Evolutionary conservation across 2,888 invertebrate species (phyloP).

Genomic region (Drosophila differens): DNA sequence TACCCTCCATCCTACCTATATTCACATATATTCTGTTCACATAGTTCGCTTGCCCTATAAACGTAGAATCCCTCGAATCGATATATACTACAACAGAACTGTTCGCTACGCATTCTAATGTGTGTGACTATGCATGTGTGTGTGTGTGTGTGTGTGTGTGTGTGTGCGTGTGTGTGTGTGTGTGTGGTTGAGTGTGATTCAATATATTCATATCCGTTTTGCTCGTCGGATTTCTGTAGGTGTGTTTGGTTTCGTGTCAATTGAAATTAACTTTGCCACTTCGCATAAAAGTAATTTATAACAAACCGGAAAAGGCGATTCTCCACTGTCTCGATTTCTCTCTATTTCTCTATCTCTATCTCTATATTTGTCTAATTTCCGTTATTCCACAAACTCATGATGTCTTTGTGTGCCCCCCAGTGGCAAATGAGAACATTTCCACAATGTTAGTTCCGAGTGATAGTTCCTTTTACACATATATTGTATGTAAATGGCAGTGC

Average conservation of each 20-base stretch:
- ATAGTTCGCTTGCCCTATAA: slow-evolving; percentile 76
- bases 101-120: slow-evolving; percentile 28
- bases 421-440: slow-evolving; percentile 41
- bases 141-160: neutral
- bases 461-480: neutral
- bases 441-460: slow-evolving; percentile 7
- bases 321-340: slow-evolving; percentile 34
- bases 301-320: slow-evolving; percentile 68
- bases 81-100: slow-evolving; percentile 57
- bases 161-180: neutral
- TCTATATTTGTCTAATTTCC: slow-evolving; percentile 77
- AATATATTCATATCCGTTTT: slow-evolving; percentile 37
- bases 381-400: slow-evolving; percentile 44
- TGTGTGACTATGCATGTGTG: neutral
- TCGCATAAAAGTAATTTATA: slow-evolving; percentile 80
- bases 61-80: slow-evolving; percentile 72
- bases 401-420: slow-evolving; percentile 35
- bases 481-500: slow-evolving; percentile 1
- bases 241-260: slow-evolving; percentile 80
- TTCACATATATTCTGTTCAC: slow-evolving; percentile 19
- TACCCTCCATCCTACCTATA: slow-evolving; percentile 9
- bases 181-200: slow-evolving; percentile 30
- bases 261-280: slow-evolving; percentile 79
- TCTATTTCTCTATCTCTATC: slow-evolving; percentile 50
- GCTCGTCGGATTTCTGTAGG: slow-evolving; percentile 40